Evolutionary conservation across 2,113 vertebrate genomes (phyloP), one percentile per base, ranked within the genome.

Genomic region (Passerina amoena): DNA sequence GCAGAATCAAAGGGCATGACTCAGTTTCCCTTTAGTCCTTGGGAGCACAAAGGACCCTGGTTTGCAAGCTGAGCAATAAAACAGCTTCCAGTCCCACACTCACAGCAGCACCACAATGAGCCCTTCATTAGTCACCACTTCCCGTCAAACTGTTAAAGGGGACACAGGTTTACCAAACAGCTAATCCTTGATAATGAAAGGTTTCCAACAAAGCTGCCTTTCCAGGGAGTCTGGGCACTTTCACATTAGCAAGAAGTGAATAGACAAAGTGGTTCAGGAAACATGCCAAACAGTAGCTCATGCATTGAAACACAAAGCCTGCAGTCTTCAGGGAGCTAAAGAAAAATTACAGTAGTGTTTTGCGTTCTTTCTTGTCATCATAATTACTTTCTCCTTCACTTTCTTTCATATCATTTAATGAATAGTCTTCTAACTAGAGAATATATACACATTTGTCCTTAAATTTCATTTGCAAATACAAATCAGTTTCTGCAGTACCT

Each of bases 161-260:
- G 65, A 93, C 68, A 69, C 82, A 96, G 93, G 93, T 97, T 97
- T 97, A 96, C 90, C 81, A 96, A 96, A 94, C 91, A 97, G 88
- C 90, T 97, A 97, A 95, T 96, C 95, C 90, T 92, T 60, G 61
- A 78, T 93, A 95, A 97, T 95, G 91, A 96, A 97, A 96, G 27
- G 61, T 90, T 96, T 91, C 95, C 90, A 95, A 96, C 93, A 96
- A 96, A 97, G 93, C 82, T 10, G 9, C 33, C 90, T 93, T 95
- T 94, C 96, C 93, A 91, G 88, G 94, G 86, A 95, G 94, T 33
- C 88, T 83, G 78, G 68, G 64, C 88, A 83, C 88, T 97, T 92
- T 68, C 91, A 83, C 88, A 96, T 91, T 90, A 93, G 82, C 69
- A 81, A 92, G 72, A 94, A 96, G 65, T 81, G 91, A 96, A 93